Evolutionary conservation across 2,888 invertebrate species (phyloP).

Genomic region (Merodon equestris): DNA sequence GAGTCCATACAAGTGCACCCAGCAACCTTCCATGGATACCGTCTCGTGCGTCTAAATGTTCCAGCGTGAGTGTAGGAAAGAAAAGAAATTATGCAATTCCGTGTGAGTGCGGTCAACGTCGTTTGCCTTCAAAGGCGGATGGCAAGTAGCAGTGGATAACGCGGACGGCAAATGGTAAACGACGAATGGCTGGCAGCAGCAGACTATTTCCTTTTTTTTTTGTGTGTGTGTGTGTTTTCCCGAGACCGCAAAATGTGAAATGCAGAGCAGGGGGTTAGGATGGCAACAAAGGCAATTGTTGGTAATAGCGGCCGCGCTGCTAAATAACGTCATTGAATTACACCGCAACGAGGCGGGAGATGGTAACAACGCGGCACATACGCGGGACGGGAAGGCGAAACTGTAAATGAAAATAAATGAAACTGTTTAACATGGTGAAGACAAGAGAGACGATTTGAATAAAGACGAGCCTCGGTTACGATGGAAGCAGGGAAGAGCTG

Average conservation of each 20-base stretch:
- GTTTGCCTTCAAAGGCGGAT: conserved; percentile 58
- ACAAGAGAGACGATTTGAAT: conserved; percentile 21
- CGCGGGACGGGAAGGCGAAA: conserved; percentile 42
- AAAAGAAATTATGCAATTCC: conserved; percentile 56
- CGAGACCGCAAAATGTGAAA: no score
- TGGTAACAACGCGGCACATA: conserved; percentile 3
- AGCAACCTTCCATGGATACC: no score
- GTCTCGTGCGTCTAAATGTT: no score
- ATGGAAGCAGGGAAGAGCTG: no score
- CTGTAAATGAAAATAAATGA: conserved; percentile 65
- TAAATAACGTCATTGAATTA: conserved; percentile 67
- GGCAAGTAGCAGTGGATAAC: no score
- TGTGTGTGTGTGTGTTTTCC: no score
- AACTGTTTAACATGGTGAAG: conserved; percentile 57
- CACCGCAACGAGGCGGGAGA: conserved; percentile 31
- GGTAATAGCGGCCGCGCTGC: conserved; percentile 51
- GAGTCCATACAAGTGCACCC: no score
- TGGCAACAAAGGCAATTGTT: conserved; percentile 56
- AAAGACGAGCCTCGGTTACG: background rate
- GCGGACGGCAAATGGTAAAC: background rate
- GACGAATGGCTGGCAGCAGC: no score
- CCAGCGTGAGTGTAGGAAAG: background rate
- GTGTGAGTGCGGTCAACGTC: conserved; percentile 59
- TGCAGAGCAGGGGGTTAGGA: conserved; percentile 5
- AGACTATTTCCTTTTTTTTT: no score